These are phyloP conservation scores for Torymus tubicola DNA, from an alignment of 2,888 invertebrate genomes.

Conservation along the genomic window DNA sequence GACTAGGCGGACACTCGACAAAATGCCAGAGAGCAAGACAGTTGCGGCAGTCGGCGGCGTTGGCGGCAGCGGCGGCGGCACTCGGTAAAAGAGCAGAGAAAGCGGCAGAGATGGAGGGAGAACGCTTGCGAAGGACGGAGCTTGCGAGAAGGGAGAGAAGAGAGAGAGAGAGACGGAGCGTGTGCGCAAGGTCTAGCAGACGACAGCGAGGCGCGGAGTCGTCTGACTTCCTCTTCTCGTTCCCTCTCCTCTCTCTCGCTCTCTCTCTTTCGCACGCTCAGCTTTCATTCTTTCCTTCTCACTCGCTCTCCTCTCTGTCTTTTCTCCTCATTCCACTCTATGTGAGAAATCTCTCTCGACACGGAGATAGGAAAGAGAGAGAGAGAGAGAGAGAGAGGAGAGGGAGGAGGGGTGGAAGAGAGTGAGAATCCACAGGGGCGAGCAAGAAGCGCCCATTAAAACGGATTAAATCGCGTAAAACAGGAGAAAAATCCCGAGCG, in stretches of 20 bases:
- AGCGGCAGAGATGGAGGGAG: conserved; percentile 4
- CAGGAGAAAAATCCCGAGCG: neutral
- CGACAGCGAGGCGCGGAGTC: conserved; percentile 24
- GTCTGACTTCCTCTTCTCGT: neutral
- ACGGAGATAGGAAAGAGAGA: neutral
- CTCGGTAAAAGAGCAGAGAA: conserved; percentile 19
- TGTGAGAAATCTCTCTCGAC: neutral
- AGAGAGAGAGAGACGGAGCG: conserved; percentile 23
- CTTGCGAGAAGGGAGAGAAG: conserved; percentile 5
- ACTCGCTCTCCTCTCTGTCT: neutral
- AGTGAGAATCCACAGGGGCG: neutral
- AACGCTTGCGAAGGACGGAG: conserved; percentile 21
- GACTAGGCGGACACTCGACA: conserved; percentile 20
- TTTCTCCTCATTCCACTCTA: no score
- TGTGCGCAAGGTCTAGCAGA: conserved; percentile 50
- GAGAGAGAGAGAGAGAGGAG: neutral
- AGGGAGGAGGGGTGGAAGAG: neutral
- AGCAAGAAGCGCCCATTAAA: conserved; percentile 7
- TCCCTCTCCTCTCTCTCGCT: conserved; percentile 16
- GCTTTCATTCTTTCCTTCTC: conserved; percentile 9
- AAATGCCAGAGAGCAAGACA: conserved; percentile 33
- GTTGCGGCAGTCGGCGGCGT: conserved; percentile 11
- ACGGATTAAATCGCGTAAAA: conserved; percentile 9
- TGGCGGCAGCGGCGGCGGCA: neutral
- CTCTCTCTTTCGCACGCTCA: conserved; percentile 1